A percentile compares a stretch with the other conserved stretches of the same genome.
Evolutionary conservation across 2,888 invertebrate species (phyloP).

Genomic region (Drosophila rubida): DNA sequence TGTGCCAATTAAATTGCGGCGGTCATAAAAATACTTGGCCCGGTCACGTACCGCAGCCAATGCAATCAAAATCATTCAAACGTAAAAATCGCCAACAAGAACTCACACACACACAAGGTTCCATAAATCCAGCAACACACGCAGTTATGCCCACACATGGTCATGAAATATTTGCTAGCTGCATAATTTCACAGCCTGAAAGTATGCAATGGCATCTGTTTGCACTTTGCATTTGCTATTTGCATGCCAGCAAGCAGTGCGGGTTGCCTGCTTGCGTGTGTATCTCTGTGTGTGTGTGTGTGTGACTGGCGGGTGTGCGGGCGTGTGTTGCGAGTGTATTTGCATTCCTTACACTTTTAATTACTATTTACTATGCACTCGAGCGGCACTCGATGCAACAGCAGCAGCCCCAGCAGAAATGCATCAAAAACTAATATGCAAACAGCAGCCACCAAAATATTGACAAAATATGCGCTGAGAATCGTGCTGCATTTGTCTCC

Average conservation of each 20-base stretch:
- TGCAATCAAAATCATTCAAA: slow-evolving; percentile 62
- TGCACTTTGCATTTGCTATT: slow-evolving; percentile 59
- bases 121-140: slow-evolving; percentile 2
- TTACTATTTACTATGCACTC: slow-evolving; percentile 79
- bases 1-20: slow-evolving; percentile 58
- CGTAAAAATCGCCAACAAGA: slow-evolving; percentile 52
- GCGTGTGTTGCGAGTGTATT: slow-evolving; percentile 46
- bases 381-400: slow-evolving; percentile 55
- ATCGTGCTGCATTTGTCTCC: slow-evolving; percentile 4
- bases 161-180: slow-evolving; percentile 54
- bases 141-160: slow-evolving; percentile 8
- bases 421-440: slow-evolving; percentile 58
- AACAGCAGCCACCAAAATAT: slow-evolving; percentile 66
- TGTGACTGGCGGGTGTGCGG: slow-evolving; percentile 10
- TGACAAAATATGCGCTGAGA: slow-evolving; percentile 51
- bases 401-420: slow-evolving; percentile 43
- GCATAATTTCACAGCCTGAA: slow-evolving; percentile 68
- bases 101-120: slow-evolving; percentile 1
- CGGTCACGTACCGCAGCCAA: slow-evolving; percentile 9
- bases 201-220: slow-evolving; percentile 66
- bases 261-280: background rate
- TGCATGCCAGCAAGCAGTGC: slow-evolving; percentile 30
- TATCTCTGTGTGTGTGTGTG: background rate
- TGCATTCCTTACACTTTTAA: slow-evolving; percentile 78
- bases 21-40: slow-evolving; percentile 52